A percentile compares a stretch with the other conserved stretches of the same genome.
Conservation (phyloP, 2,797 vertebrate genomes). For the Chlorospingus flavigularis region DNA sequence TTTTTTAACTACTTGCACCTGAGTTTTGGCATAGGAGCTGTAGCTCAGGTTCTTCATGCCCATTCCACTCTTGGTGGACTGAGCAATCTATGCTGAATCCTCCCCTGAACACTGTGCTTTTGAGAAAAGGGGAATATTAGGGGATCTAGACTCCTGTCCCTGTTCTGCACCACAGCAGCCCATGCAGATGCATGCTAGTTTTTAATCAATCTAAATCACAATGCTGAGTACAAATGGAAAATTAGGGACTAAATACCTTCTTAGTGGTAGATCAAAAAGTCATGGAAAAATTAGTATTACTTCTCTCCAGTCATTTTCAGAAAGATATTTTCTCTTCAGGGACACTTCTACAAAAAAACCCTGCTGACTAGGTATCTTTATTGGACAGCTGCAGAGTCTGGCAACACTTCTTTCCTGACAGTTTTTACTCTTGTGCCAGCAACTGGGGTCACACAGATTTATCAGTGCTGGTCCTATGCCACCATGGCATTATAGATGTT, state of each 20-base stretch:
- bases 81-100: too few relatives aligned
- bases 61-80: fast-evolving
- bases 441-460: background rate
- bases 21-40: background rate
- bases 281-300: background rate
- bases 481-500: background rate
- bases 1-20: background rate
- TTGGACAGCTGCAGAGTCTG: background rate
- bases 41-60: background rate
- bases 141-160: background rate
- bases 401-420: background rate
- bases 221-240: background rate
- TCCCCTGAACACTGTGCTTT: background rate
- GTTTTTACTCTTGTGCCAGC: background rate
- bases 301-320: background rate
- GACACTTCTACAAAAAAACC: background rate
- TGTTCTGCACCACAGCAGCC: background rate
- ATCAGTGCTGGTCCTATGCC: background rate
- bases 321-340: background rate
- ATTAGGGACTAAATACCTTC: background rate
- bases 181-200: background rate
- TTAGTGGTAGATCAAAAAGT: background rate
- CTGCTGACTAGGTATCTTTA: background rate
- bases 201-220: background rate
- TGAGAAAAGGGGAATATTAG: background rate